Percentiles rank a stretch among this genome's conserved stretches.
Evolutionary conservation across 2,797 vertebrate genomes (phyloP).

Genomic region (Acrossocheilus fasciatus): DNA sequence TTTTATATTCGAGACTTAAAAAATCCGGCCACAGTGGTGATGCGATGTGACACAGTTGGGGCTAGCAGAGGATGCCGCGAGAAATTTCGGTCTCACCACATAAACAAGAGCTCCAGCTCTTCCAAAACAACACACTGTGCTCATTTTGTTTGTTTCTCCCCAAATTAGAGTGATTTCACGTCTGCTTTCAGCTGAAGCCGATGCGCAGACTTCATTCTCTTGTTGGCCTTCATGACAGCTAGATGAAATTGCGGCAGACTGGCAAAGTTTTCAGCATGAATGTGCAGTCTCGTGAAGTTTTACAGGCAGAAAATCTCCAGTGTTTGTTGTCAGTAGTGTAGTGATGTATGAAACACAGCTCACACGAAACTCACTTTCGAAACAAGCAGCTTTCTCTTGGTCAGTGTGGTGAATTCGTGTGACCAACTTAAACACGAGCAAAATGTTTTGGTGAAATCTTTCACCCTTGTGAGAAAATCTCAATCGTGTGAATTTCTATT

Average conservation of each 20-base stretch:
- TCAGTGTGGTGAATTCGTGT: not conserved
- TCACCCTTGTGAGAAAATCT: no score
- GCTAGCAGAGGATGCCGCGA: not conserved
- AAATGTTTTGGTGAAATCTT: no score
- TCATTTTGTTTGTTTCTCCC: not conserved
- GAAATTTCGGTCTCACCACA: not conserved
- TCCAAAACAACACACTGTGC: constrained; percentile 1
- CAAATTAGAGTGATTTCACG: not conserved
- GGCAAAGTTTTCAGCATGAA: not conserved
- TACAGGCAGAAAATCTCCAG: not conserved
- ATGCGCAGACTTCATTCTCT: not conserved
- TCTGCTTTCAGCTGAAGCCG: not conserved
- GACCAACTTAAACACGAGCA: not conserved
- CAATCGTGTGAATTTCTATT: no score
- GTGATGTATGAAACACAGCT: not conserved
- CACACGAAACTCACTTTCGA: not conserved
- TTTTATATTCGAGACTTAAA: constrained; percentile 19
- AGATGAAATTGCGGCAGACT: not conserved
- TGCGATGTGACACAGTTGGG: constrained; percentile 22
- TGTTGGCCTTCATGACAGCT: not conserved
- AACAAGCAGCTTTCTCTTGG: not conserved
- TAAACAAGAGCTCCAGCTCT: constrained; percentile 6
- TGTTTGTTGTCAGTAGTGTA: not conserved
- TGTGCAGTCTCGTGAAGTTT: not conserved
- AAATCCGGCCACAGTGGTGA: constrained; percentile 12